Conservation (phyloP, 2,113 vertebrate genomes). For the Tachycineta bicolor region DNA sequence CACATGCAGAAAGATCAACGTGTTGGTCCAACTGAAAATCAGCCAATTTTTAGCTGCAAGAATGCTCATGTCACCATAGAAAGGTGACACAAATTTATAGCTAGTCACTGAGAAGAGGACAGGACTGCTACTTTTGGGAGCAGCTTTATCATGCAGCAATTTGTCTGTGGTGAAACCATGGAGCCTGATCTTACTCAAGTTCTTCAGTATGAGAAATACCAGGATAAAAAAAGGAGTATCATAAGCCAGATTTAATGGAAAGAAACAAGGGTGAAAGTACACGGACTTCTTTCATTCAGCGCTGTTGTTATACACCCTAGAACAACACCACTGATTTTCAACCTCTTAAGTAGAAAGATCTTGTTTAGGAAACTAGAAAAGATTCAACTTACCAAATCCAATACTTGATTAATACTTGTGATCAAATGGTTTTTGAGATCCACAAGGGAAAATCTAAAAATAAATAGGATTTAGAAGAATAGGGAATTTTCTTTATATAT, state of each 20-base stretch:
- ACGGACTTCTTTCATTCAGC: neutral
- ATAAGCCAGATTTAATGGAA: neutral
- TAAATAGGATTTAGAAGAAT: neutral
- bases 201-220: neutral
- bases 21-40: neutral
- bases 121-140: neutral
- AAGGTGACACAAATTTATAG: neutral
- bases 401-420: neutral
- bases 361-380: neutral
- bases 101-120: neutral
- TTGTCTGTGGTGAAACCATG: neutral
- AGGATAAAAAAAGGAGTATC: neutral
- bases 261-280: neutral
- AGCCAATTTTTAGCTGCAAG: neutral
- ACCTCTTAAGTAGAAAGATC: neutral
- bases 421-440: neutral
- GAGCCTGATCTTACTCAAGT: neutral
- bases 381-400: neutral
- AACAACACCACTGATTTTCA: neutral
- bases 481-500: neutral
- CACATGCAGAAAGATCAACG: rapidly evolving
- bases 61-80: neutral
- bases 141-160: neutral
- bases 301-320: neutral
- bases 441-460: neutral